Evolutionary conservation across 2,888 invertebrate genomes (phyloP).

Genomic region (Ischnura elegans): DNA sequence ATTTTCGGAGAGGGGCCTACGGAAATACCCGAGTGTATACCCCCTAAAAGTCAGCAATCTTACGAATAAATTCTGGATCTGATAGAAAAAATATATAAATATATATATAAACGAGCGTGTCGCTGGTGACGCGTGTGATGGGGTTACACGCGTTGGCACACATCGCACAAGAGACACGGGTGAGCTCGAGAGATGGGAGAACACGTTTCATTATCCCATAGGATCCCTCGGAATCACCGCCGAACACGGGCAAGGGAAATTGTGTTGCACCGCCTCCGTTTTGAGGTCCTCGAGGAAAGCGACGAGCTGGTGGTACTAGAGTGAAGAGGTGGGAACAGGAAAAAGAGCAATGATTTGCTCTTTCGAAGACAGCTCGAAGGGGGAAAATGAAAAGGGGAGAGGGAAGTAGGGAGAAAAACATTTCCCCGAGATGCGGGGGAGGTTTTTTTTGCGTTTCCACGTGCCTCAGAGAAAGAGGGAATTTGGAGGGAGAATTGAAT

Average conservation of each 20-base stretch:
- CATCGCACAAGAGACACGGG: neutral
- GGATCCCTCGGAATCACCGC: neutral
- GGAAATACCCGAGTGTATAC: no score
- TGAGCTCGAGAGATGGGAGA: neutral
- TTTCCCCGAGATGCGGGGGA: neutral
- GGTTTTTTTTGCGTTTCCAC: neutral
- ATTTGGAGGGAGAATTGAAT: neutral
- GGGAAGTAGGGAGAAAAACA: neutral
- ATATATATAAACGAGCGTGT: no score
- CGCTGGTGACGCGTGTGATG: no score
- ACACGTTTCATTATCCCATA: constrained; percentile 2
- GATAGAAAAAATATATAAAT: no score
- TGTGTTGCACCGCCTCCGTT: neutral
- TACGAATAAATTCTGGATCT: no score
- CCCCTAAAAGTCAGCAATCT: no score
- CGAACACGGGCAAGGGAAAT: neutral
- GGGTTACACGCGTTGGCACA: no score
- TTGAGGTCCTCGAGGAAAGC: no score
- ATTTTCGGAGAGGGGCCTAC: no score
- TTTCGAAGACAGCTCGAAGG: neutral
- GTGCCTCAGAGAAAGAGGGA: neutral
- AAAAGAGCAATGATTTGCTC: neutral
- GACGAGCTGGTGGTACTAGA: neutral
- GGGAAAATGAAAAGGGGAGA: neutral
- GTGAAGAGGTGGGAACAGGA: neutral